phyloP scores from a whole-genome alignment of 1,140 invertebrate species.

The Drosophila ercepeae region DNA sequence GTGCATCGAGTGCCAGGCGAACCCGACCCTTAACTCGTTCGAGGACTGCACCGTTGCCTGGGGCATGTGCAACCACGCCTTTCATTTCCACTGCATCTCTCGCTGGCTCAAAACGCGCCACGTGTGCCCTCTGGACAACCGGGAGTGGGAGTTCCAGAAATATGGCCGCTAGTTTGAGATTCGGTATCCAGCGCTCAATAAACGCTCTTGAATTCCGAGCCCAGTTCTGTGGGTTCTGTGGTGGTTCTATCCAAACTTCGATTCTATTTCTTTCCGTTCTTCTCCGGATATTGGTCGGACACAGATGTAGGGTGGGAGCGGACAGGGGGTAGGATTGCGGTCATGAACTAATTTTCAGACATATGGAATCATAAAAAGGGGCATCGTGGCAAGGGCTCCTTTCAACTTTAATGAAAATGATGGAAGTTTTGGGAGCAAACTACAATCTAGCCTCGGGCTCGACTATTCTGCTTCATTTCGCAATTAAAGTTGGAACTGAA shows the following conservation, averaged over 20 bases:
- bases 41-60: conserved; percentile 39
- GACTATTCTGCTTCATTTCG: not conserved
- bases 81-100: conserved; percentile 45
- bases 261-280: not conserved
- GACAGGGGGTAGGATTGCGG: conserved; percentile 16
- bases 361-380: conserved; percentile 39
- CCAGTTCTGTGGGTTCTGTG: not conserved
- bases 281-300: not conserved
- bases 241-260: not conserved
- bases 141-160: conserved; percentile 33
- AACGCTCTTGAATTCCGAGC: conserved; percentile 3
- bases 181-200: not conserved
- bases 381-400: not conserved
- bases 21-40: conserved; percentile 6
- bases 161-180: conserved; percentile 20
- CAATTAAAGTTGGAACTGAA: not conserved
- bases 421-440: conserved; percentile 18
- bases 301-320: not conserved
- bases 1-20: conserved; percentile 40
- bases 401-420: conserved; percentile 4
- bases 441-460: not conserved
- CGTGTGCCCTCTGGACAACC: conserved; percentile 36
- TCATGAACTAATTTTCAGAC: conserved; percentile 57
- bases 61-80: conserved; percentile 34
- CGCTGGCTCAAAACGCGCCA: conserved; percentile 32